Evolutionary conservation across 2,113 vertebrate genomes (phyloP).

Genomic region (Apodemus sylvaticus): DNA sequence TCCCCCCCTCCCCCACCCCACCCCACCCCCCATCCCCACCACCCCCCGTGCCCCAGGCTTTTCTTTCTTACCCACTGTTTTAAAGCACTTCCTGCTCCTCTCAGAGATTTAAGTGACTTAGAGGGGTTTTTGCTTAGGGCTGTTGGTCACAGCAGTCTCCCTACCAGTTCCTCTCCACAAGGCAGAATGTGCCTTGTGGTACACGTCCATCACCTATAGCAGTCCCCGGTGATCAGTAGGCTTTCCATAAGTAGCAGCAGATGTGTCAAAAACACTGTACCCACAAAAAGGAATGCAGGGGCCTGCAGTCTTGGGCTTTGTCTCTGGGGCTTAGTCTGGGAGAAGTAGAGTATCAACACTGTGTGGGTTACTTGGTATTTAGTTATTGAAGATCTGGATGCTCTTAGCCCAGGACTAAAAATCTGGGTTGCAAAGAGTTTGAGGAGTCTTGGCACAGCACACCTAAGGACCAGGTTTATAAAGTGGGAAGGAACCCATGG

Average conservation of each 20-base stretch:
- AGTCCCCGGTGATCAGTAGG: not conserved
- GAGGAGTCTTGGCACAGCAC: not conserved
- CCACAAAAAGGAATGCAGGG: not conserved
- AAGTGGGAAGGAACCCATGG: not conserved
- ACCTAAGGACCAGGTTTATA: not conserved
- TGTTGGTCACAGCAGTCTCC: not conserved
- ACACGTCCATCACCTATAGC: not conserved
- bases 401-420: not conserved
- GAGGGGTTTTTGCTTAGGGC: not conserved
- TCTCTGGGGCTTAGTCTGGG: not conserved
- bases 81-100: not conserved
- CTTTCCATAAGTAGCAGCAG: not conserved
- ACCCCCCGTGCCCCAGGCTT: fast-evolving
- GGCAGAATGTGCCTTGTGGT: too few relatives aligned
- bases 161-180: not conserved
- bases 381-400: not conserved
- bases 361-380: not conserved
- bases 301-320: not conserved
- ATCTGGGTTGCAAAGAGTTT: not conserved
- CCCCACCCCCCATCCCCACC: too few relatives aligned
- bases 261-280: not conserved
- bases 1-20: too few relatives aligned
- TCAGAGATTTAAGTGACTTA: not conserved
- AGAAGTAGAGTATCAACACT: not conserved
- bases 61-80: not conserved